Base-by-base conservation (phyloP, 2,888 invertebrate genomes). In the Rhingia campestris region DNA sequence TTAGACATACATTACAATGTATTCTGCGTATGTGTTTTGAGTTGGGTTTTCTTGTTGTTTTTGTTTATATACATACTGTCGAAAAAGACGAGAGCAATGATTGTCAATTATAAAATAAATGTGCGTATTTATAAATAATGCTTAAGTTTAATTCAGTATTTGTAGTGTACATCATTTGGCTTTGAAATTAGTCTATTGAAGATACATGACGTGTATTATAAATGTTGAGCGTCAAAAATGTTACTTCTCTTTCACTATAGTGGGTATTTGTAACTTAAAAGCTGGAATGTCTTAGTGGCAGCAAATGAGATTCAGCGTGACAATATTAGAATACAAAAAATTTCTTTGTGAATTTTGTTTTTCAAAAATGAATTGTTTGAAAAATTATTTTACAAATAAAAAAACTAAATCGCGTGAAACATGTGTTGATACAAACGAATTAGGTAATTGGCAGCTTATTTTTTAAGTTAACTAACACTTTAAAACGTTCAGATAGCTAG, bases 71-170 rank as follows among this genome's bases (percentile, higher is more conserved):
- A 67, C 66, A 59, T 10, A 49, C 14, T 6, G 4, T 54, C 6
- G 30, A 53, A 5, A 14, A 43, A 32, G 14, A 22, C 4, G 3
- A 0, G 30, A 12, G 47, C 49, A 63, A 84, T 84, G 82, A 84
- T 84, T 84, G 82, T 84, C 82, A 69, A 59, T 74, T 73, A 54
- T 63, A 53, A 79, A 79, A 63, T 58, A 33, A 61, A 61, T 70
- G 58, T 47, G 63, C 32, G 33, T 33, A 9, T 49, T 9, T 30
- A 30, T 22, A 9, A 10, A 9, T 1, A 49, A 30, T 49, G 30
- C 30, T 49, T 49, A 49, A 9, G 0, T 7, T 22, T 54, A 35
- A 10, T 39, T 22, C n/a, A 49, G 22, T 51, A n/a, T 41, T n/a
- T 22, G 5, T 7, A 63, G 54, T 66, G 56, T 64, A 22, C 7